phyloP scores from a whole-genome alignment of 1,140 invertebrate species.

The Cotesia chilonis region DNA sequence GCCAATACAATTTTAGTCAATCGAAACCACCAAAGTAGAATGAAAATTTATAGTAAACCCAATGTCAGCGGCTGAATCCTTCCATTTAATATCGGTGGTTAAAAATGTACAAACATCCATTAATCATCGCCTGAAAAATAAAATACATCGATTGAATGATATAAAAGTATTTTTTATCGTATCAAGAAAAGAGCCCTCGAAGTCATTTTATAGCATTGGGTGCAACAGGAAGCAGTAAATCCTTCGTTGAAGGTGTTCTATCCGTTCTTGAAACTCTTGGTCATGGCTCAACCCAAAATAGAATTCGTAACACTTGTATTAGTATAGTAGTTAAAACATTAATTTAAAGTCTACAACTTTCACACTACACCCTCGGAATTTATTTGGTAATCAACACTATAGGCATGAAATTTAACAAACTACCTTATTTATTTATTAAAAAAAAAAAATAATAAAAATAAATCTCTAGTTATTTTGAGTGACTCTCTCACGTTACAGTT shows the following conservation, averaged over 20 bases:
- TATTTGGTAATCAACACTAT: neutral
- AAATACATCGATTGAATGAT: neutral
- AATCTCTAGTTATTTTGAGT: neutral
- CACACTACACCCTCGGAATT: neutral
- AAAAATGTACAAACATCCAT: neutral
- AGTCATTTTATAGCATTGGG: neutral
- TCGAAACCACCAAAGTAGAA: conserved; percentile 6
- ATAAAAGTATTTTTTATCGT: neutral
- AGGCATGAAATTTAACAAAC: too few relatives aligned
- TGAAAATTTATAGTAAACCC: neutral
- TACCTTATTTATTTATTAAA: too few relatives aligned
- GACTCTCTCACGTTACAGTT: too few relatives aligned
- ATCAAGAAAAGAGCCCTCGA: neutral
- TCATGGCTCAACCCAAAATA: conserved; percentile 13
- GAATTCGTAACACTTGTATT: neutral
- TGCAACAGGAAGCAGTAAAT: conserved; percentile 30
- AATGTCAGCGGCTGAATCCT: neutral
- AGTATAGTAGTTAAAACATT: too few relatives aligned
- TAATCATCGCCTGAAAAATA: neutral
- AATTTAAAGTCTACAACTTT: too few relatives aligned
- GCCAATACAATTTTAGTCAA: conserved; percentile 2
- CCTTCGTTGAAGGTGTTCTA: conserved; percentile 15
- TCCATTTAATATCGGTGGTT: too few relatives aligned
- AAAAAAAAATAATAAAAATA: neutral
- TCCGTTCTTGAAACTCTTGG: neutral